phyloP scores from a whole-genome alignment of 37 sponge, comb jelly and placozoan species.

The Spongia lamella region DNA sequence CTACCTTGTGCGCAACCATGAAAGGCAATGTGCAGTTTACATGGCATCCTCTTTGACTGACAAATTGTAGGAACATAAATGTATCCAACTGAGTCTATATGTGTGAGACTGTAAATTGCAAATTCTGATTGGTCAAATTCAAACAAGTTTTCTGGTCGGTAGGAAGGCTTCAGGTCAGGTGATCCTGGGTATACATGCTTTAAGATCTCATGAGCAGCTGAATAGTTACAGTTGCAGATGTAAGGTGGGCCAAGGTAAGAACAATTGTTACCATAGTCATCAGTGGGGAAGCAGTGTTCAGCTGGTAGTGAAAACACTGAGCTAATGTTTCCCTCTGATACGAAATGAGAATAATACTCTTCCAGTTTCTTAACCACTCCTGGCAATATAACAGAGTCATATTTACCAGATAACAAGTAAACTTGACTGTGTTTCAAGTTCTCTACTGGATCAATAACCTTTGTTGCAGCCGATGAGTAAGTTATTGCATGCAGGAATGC shows the following conservation, averaged over 20 bases:
- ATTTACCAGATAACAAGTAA: conserved; percentile 67
- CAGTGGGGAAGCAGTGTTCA: conserved; percentile 58
- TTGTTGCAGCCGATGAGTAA: conserved; percentile 30
- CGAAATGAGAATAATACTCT: conserved; percentile 57
- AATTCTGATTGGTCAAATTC: conserved; percentile 78
- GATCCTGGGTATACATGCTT: conserved; percentile 58
- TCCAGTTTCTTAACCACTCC: conserved; percentile 61
- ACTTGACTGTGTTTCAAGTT: conserved; percentile 44
- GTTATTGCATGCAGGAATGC: conserved; percentile 56
- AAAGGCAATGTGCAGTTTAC: conserved; percentile 73
- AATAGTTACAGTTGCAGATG: conserved; percentile 77
- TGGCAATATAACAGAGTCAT: conserved; percentile 61
- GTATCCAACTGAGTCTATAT: conserved; percentile 75
- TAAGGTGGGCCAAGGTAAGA: conserved; percentile 43
- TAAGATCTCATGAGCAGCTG: conserved; percentile 56
- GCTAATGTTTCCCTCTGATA: conserved; percentile 7
- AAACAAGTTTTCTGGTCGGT: conserved; percentile 30
- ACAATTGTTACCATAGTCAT: conserved; percentile 67
- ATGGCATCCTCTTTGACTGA: conserved; percentile 34
- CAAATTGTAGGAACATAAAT: conserved; percentile 81
- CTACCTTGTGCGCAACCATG: conserved; percentile 86
- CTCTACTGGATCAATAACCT: conserved; percentile 46
- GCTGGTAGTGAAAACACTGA: conserved; percentile 56
- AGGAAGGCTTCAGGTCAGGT: no score
- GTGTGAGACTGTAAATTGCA: conserved; percentile 17